Evolutionary conservation across 64 coral and sea anemone species (phyloP).

Genomic region (Dendrophyllia cribrosa): DNA sequence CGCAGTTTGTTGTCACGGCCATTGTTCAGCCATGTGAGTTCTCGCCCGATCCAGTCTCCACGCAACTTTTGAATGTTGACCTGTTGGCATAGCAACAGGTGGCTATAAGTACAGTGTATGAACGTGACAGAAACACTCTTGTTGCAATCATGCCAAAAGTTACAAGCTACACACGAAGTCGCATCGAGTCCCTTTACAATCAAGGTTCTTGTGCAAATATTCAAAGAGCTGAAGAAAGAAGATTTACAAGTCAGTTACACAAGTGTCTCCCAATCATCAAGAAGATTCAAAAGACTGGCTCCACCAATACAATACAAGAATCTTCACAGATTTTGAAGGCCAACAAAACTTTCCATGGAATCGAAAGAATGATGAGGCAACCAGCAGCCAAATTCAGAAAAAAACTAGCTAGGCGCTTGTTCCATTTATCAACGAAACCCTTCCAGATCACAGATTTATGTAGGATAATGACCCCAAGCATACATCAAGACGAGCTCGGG

Average conservation of each 20-base stretch:
- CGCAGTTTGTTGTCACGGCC: neutral
- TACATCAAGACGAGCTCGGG: conserved; percentile 36
- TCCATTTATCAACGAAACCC: conserved; percentile 35
- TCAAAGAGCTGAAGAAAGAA: neutral
- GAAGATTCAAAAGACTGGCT: conserved; percentile 2
- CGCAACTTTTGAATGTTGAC: conserved; percentile 13
- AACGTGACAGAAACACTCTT: neutral
- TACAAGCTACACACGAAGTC: neutral
- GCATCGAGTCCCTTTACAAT: conserved; percentile 4
- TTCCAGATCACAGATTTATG: conserved; percentile 38
- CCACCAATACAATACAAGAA: conserved; percentile 18
- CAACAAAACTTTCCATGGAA: neutral
- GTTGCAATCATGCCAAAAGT: conserved; percentile 5
- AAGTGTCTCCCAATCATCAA: neutral
- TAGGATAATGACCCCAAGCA: no score
- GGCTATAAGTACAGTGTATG: conserved; percentile 1
- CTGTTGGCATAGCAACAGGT: conserved; percentile 5
- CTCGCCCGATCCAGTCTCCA: neutral
- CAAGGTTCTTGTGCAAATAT: neutral
- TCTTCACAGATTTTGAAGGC: conserved; percentile 7
- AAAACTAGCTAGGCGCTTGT: conserved; percentile 15
- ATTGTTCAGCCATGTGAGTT: neutral
- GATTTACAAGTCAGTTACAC: neutral
- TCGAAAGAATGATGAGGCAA: conserved; percentile 1
- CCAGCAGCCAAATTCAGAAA: conserved; percentile 3